phyloP scores from a whole-genome alignment of 2,797 vertebrate genomes.

The Falco biarmicus region DNA sequence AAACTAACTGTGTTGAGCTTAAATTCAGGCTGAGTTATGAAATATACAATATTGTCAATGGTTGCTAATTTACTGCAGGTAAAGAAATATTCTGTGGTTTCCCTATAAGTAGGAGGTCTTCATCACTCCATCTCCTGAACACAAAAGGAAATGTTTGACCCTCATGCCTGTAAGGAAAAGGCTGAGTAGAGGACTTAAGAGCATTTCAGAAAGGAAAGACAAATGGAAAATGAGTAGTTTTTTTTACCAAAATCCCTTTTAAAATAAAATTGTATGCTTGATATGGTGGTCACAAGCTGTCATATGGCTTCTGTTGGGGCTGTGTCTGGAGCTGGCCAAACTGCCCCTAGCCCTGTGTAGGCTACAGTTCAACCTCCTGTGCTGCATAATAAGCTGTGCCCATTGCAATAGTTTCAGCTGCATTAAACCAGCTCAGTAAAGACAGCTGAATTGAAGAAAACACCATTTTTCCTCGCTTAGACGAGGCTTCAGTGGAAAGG shows the following conservation, averaged over 20 bases:
- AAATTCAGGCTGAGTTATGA: not conserved
- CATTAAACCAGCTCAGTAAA: not conserved
- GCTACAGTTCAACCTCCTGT: not conserved
- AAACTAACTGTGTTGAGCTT: not conserved
- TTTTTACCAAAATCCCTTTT: not conserved
- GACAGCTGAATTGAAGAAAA: not conserved
- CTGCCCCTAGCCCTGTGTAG: not conserved
- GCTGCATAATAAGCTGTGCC: not conserved
- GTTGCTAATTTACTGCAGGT: not conserved
- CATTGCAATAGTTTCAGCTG: not conserved
- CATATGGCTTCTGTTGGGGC: not conserved
- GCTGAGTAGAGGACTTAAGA: not conserved
- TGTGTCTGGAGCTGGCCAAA: not conserved
- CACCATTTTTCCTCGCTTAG: not conserved
- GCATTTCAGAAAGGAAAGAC: not conserved
- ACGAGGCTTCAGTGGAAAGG: not conserved
- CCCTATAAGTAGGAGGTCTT: not conserved
- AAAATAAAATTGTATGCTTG: not conserved
- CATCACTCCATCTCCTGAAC: not conserved
- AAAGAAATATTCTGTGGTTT: not conserved
- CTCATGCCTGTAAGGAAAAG: not conserved
- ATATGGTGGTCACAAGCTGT: not conserved
- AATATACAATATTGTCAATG: not conserved
- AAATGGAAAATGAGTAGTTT: not conserved
- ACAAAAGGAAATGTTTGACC: not conserved